A percentile compares a stretch with the other conserved stretches of the same genome.
These are phyloP conservation scores for Entomobrya multifasciata DNA, from an alignment of 2,888 invertebrate species.

Conservation along the genomic window DNA sequence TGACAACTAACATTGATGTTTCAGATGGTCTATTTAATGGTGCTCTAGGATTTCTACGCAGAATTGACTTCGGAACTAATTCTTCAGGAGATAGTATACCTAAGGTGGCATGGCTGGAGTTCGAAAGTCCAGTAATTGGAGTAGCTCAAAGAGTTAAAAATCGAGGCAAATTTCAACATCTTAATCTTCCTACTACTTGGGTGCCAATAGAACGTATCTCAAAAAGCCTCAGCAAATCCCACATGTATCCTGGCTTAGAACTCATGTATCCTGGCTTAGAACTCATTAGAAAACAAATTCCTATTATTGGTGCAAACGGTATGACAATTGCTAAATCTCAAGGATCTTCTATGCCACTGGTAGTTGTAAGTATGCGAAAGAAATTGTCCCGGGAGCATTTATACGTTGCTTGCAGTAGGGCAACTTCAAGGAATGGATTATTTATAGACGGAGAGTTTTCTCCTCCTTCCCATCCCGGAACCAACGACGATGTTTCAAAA, in stretches of 20 bases:
- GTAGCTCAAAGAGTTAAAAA: not conserved
- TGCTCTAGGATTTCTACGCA: slow-evolving; percentile 66
- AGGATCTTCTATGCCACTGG: slow-evolving; percentile 67
- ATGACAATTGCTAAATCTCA: no score
- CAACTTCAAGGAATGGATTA: slow-evolving; percentile 51
- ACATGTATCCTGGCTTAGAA: no score
- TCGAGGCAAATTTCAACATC: not conserved
- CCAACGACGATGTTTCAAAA: slow-evolving; percentile 30
- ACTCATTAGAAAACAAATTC: slow-evolving; percentile 73
- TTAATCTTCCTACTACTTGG: not conserved
- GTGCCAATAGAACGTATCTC: not conserved
- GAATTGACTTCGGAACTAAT: slow-evolving; percentile 51
- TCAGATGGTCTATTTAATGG: slow-evolving; percentile 77
- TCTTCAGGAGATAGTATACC: not conserved
- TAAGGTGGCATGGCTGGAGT: slow-evolving; percentile 46
- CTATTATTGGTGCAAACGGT: no score
- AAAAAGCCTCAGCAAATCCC: not conserved
- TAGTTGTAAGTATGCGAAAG: slow-evolving; percentile 48
- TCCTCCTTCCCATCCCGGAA: not conserved
- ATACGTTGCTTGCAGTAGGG: slow-evolving; percentile 74
- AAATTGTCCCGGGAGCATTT: slow-evolving; percentile 18
- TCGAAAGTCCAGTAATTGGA: slow-evolving; percentile 57
- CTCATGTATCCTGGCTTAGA: no score
- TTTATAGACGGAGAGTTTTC: slow-evolving; percentile 61
- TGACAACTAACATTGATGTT: slow-evolving; percentile 73